Conservation (phyloP, 1,140 invertebrate genomes). For the Eubasilissa regina region DNA sequence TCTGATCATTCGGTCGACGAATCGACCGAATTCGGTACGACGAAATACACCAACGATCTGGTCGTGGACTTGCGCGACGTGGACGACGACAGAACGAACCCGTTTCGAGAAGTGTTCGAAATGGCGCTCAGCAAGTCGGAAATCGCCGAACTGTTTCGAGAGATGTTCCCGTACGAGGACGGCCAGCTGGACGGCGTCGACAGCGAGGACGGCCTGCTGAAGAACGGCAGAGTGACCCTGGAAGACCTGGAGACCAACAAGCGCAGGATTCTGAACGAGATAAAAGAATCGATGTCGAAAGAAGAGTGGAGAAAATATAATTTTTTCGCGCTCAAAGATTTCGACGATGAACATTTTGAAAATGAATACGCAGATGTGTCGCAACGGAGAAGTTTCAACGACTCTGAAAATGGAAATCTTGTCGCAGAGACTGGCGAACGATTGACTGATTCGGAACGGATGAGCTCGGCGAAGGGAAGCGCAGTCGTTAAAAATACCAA, state of each 20-base stretch:
- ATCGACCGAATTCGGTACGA: background rate
- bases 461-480: background rate
- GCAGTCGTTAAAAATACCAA: background rate
- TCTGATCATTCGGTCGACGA: background rate
- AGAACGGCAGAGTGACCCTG: conserved; percentile 62
- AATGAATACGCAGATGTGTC: conserved; percentile 25
- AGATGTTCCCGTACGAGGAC: conserved; percentile 66
- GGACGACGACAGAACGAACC: conserved; percentile 53
- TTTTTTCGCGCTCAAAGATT: conserved; percentile 63
- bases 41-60: background rate
- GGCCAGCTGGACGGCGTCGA: conserved; percentile 49
- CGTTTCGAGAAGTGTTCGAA: conserved; percentile 51
- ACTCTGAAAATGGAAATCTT: no score
- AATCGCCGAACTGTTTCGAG: conserved; percentile 50
- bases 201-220: conserved; percentile 40
- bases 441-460: background rate
- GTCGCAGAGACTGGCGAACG: background rate
- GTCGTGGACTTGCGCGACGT: conserved; percentile 13
- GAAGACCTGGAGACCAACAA: conserved; percentile 68
- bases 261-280: conserved; percentile 62
- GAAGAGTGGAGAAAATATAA: conserved; percentile 61
- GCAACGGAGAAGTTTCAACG: background rate
- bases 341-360: conserved; percentile 51
- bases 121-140: conserved; percentile 50
- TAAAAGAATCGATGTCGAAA: conserved; percentile 63